These are phyloP conservation scores for Alfaro cultratus DNA, from an alignment of 2,797 vertebrate species.

Conservation along the genomic window DNA sequence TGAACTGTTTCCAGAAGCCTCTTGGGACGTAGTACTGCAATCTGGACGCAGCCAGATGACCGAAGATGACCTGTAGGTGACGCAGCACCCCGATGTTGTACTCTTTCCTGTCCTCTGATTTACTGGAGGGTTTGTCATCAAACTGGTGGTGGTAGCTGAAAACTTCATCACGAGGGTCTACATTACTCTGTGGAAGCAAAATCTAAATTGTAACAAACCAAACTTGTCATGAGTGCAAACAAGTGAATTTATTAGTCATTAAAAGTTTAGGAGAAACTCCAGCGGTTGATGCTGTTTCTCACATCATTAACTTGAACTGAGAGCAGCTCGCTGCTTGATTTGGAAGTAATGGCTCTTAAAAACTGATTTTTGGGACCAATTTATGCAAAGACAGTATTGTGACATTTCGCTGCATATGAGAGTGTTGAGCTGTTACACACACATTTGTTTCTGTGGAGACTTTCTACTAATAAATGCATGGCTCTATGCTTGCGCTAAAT, in stretches of 20 bases:
- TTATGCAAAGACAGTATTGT: not conserved
- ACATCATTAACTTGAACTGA: not conserved
- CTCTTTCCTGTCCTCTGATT: slow-evolving; percentile 98
- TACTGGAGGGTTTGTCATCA: slow-evolving; percentile 96
- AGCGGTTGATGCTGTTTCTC: not conserved
- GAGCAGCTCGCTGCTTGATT: not conserved
- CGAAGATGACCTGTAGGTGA: slow-evolving; percentile 98
- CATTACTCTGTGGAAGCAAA: slow-evolving; percentile 87
- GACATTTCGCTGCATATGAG: not conserved
- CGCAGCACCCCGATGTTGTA: slow-evolving; percentile 99
- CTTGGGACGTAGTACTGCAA: slow-evolving; percentile 98
- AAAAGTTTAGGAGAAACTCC: not conserved
- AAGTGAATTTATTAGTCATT: not conserved
- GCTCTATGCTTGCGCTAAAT: not conserved
- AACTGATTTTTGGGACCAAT: not conserved
- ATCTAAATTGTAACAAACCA: not conserved
- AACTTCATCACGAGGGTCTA: slow-evolving; percentile 97
- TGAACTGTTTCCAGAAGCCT: slow-evolving; percentile 99
- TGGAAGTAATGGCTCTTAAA: not conserved
- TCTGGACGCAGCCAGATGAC: slow-evolving; percentile 95
- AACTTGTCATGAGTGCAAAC: not conserved
- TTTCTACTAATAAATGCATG: not conserved
- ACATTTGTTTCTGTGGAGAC: not conserved
- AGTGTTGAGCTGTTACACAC: not conserved
- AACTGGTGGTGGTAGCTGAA: slow-evolving; percentile 98